Percentiles rank a stretch among this genome's conserved stretches.
Evolutionary conservation across 2,797 vertebrate genomes (phyloP).

Genomic region (Apogon talboti): DNA sequence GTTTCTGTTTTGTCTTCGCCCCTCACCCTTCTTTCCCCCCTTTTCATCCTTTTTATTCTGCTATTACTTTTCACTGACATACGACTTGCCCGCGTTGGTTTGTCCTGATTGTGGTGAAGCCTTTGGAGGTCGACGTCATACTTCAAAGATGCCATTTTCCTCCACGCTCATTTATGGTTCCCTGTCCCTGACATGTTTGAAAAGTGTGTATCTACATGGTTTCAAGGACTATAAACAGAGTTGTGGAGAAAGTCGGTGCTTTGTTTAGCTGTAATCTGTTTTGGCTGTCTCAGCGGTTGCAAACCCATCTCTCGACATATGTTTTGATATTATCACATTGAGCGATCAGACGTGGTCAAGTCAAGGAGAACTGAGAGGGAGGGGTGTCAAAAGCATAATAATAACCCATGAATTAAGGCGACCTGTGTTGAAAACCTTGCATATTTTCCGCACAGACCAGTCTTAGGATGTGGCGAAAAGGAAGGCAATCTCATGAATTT

Average conservation of each 20-base stretch:
- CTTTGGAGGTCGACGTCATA: constrained; percentile 76
- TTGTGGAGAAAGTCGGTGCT: constrained; percentile 51
- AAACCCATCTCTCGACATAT: constrained; percentile 58
- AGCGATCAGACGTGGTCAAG: constrained; percentile 45
- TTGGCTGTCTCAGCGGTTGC: constrained; percentile 49
- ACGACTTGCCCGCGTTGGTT: constrained; percentile 70
- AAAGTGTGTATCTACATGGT: constrained; percentile 79
- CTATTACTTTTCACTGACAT: constrained; percentile 68
- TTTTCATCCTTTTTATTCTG: constrained; percentile 21
- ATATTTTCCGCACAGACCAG: constrained; percentile 53
- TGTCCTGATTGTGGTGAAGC: constrained; percentile 74
- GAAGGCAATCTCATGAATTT: constrained; percentile 51
- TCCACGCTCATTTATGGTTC: constrained; percentile 71
- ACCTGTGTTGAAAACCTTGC: constrained; percentile 45
- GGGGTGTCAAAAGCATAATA: constrained; percentile 32
- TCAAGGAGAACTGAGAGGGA: constrained; percentile 5
- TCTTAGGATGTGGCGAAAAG: constrained; percentile 41
- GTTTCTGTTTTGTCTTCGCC: constrained; percentile 11
- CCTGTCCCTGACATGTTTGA: constrained; percentile 81
- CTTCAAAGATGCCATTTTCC: constrained; percentile 77
- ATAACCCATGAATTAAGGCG: constrained; percentile 14
- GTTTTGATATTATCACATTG: constrained; percentile 55
- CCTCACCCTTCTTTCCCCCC: constrained; percentile 17
- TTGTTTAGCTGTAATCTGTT: constrained; percentile 70
- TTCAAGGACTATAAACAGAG: constrained; percentile 76